Base-by-base conservation (phyloP, 1,140 invertebrate genomes). In the Macrosteles quadrilineatus region DNA sequence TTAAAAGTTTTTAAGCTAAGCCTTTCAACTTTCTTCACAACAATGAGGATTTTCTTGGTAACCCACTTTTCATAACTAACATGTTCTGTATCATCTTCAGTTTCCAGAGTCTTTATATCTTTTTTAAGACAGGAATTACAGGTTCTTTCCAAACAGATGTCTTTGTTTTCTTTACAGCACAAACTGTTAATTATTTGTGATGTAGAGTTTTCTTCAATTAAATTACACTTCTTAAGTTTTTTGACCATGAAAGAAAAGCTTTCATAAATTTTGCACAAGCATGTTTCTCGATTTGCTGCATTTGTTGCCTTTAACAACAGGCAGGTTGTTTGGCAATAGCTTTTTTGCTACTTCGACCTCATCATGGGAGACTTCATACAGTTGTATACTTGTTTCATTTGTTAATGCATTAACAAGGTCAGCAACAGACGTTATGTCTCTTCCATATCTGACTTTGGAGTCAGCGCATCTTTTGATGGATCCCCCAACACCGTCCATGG, bases 111-210 rank as follows among this genome's bases (percentile, higher is more conserved):
- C 36, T 43, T 43, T 11, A 43, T 43, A 9, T 43, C 17, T 17
- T 43, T 43, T 9, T 43, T 43, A 11, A 11, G 9, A 43, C 36
- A 43, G 9, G 36, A 9, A 11, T 43, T 43, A 17, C 36, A 43
- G 17, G 36, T 43, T 43, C 36, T 43, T 17, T 43, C 36, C 9
- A 43, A 17, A 17, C 36, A 43, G 36, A 11, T 43, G 9, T 43
- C 17, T 43, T 43, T 70, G 62, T 66, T 67, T 66, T 65, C 21
- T 29, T 64, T 19, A 12, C 6, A 40, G n/a, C 47, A 21, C 17
- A 43, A 43, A 43, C 36, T 43, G 9, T 43, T 43, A 11, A 43
- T 17, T 11, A 43, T 43, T 11, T 43, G 9, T 43, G 36, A 11
- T 43, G 36, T 17, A 11, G 36, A 43, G 17, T 43, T 43, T 43